Conservation (phyloP, 1,140 invertebrate genomes). For the Streblospio benedicti region DNA sequence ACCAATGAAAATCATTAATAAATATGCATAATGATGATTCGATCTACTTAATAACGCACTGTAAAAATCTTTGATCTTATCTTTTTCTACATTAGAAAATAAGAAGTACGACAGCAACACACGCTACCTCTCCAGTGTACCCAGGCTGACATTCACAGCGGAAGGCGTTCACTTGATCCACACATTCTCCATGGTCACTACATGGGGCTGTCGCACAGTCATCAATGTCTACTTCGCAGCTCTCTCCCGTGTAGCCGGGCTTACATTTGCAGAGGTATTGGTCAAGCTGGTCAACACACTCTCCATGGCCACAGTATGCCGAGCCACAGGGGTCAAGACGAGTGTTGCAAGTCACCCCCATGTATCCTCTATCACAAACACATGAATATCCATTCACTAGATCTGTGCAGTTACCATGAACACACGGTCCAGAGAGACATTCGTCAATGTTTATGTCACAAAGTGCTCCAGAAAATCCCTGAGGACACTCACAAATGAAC, state of each 20-base stretch:
- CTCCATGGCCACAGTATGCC: too few species aligned
- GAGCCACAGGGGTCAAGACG: too few species aligned
- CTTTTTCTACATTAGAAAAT: too few species aligned
- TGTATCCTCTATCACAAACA: constrained; percentile 18
- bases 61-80: too few species aligned
- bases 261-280: constrained; percentile 19
- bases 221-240: constrained; percentile 19
- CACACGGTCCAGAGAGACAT: constrained; percentile 4
- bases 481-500: constrained; percentile 61
- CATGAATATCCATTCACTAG: constrained; percentile 12
- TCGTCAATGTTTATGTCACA: too few species aligned
- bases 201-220: constrained; percentile 10
- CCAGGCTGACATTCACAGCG: constrained; percentile 4
- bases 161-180: constrained; percentile 46
- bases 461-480: neutral
- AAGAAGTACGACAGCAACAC: too few species aligned
- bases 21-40: too few species aligned
- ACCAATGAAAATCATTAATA: too few species aligned
- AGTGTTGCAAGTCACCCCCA: too few species aligned
- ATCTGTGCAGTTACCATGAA: constrained; percentile 8
- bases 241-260: constrained; percentile 13
- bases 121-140: too few species aligned
- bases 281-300: constrained; percentile 3
- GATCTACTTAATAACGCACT: too few species aligned
- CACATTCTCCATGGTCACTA: constrained; percentile 9